Evolutionary conservation across 2,888 invertebrate species (phyloP), one percentile per base, ranked within the genome.

Genomic region (Geotrupes spiniger): DNA sequence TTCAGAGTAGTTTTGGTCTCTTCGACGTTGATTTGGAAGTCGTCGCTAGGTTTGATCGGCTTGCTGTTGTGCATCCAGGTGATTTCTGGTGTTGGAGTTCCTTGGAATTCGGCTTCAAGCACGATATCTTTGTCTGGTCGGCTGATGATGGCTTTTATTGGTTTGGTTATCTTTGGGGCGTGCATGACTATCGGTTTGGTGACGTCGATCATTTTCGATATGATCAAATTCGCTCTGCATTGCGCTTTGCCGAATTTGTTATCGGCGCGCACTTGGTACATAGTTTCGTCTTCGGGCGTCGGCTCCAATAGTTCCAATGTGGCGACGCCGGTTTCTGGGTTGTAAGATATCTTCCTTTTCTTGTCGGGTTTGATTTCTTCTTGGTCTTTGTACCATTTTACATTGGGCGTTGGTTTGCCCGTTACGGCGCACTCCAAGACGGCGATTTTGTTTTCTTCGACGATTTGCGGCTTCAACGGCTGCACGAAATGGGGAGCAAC

Each of bases 21-120:
- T 54, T 80, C 78, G 12, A 76, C 77, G 4, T 74, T 72, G 41
- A 89, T 81, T 27, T 74, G 69, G 50, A 80, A 81, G 54, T 84
- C 81, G 40, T 84, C 79, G 58, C 77, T 79, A 36, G 81, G 76
- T 62, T 78, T 74, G 29, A 94, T 80, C 65, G 85, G 84, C 63
- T 86, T 82, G 43, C 90, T 91, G 70, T 93, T 92, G 62, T 87
- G 83, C 63, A 81, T 82, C 96, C 95, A 96, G 65, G 83, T 85
- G 14, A 94, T 78, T 66, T 82, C 82, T n/a, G 85, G 84, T 55
- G 77, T 76, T 8, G 87, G 85, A 41, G 76, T 71, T 36, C 89
- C 88, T 64, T 84, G 83, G 69, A 87, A 91, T 59, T 81, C 80
- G 16, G 87, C 87, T 59, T 80, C 80, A 49, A 91, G 76, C 42